These are phyloP conservation scores for Geothlypis trichas DNA, from an alignment of 2,113 vertebrate species.

Conservation along the genomic window DNA sequence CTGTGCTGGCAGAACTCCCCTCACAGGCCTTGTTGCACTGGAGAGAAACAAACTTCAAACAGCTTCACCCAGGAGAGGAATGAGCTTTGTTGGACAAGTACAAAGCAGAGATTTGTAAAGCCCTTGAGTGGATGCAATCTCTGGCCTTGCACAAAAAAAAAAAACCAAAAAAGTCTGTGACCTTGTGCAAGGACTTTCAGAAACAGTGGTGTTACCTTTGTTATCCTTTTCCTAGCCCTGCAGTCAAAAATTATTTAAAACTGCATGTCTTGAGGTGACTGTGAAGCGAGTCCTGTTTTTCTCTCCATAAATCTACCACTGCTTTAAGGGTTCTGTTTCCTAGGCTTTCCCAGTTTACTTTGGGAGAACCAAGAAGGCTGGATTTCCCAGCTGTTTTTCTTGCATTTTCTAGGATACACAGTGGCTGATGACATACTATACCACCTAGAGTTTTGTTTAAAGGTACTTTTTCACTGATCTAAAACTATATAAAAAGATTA, in stretches of 20 bases:
- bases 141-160: neutral
- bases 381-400: neutral
- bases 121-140: neutral
- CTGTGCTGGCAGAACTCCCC: neutral
- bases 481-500: neutral
- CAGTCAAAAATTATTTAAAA: neutral
- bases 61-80: neutral
- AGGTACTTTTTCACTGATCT: neutral
- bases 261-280: neutral
- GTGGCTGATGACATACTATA: neutral
- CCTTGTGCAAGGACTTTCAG: neutral
- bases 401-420: neutral
- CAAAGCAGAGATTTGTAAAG: neutral
- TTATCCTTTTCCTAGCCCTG: neutral
- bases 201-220: neutral
- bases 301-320: neutral
- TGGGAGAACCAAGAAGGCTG: neutral
- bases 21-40: neutral
- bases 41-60: neutral
- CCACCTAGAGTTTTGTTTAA: neutral
- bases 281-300: neutral
- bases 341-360: neutral
- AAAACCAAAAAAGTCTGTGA: neutral
- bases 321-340: neutral
- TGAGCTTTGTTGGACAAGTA: neutral